Evolutionary conservation across 1,140 invertebrate genomes (phyloP), one percentile per base, ranked within the genome.

Genomic region (Dryas iulia): DNA sequence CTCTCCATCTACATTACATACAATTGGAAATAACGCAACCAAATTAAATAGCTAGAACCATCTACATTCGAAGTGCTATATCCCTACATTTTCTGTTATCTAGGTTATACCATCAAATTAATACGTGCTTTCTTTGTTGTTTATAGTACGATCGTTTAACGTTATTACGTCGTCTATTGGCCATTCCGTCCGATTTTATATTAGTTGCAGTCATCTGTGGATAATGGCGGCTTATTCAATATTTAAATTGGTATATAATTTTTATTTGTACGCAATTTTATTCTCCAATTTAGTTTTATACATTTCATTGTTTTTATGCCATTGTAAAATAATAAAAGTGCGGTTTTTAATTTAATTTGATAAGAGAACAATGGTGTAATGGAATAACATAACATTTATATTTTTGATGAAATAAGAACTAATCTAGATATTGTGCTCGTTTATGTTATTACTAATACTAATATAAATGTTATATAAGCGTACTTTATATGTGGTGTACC

Each of bases 71-170:
- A 18, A 21, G 39, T 18, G 14, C 39, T 18, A 21, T 5, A 28
- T 52, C 52, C 24, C 39, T 61, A 18, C 30, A 24, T 39, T 35
- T 63, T 18, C 53, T 39, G 21, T 39, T 61, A 25, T 26, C 25
- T 47, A 47, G 59, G 25, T 61, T 61, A 61, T 61, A 76, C 72
- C 78, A 71, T 77, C 73, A 77, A 81, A 81, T 81, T 82, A 79
- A 77, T 81, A 77, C 64, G 30, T 59, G 12, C 68, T 61, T 75
- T 79, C 74, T 74, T 78, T 79, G 74, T 83, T 78, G 79, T 81
- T 81, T 79, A 79, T 77, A 26, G 59, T 52, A 52, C 25, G 33
- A 52, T 61, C 39, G 21, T 52, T 26, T 24, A 47, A 61, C 28
- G 59, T 61, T 61, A 52, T 53, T 26, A 52, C 35, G 12, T 61